These are phyloP conservation scores for Calidris pugnax DNA, from an alignment of 2,113 vertebrate genomes.

Conservation along the genomic window DNA sequence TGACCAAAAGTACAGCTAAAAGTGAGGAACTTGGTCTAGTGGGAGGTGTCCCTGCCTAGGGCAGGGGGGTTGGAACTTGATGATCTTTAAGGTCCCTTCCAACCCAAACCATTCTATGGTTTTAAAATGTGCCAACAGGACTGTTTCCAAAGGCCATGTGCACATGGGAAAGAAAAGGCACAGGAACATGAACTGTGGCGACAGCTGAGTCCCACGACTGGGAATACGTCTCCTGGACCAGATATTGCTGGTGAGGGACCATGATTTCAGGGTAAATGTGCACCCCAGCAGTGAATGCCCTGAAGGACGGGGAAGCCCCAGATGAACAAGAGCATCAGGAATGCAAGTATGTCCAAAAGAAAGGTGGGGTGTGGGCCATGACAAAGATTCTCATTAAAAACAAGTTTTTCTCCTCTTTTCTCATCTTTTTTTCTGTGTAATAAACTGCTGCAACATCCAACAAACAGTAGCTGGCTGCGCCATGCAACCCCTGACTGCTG, in stretches of 20 bases:
- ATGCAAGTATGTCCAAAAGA: neutral
- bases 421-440: neutral
- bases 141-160: neutral
- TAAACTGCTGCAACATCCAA: neutral
- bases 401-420: neutral
- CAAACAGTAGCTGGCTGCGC: neutral
- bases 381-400: neutral
- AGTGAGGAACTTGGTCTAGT: too few relatives aligned
- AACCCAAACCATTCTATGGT: too few relatives aligned
- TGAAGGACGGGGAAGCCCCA: neutral
- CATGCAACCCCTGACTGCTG: neutral
- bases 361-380: neutral
- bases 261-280: neutral
- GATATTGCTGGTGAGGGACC: neutral
- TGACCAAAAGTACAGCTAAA: neutral
- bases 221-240: neutral
- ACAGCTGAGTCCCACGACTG: neutral
- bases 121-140: neutral
- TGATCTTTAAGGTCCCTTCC: too few relatives aligned
- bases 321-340: neutral
- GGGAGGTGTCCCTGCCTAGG: too few relatives aligned
- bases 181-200: neutral
- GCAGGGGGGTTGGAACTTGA: too few relatives aligned
- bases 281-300: neutral
- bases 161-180: neutral